These are phyloP conservation scores for Eupithecia subumbrata DNA, from an alignment of 2,888 invertebrate genomes.

Conservation along the genomic window DNA sequence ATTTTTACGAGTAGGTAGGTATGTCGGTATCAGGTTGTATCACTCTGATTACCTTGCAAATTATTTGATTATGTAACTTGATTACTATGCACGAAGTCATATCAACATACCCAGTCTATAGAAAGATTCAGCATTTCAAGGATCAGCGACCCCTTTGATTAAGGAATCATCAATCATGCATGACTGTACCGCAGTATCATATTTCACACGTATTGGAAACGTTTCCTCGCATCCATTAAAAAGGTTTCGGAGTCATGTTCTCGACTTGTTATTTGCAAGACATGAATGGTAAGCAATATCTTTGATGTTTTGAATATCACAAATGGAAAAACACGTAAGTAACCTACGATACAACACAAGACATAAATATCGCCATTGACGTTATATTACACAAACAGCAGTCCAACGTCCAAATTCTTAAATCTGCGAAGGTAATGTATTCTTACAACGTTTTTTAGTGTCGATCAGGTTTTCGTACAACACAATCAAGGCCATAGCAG, in stretches of 20 bases:
- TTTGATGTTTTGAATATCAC: slow-evolving; percentile 12
- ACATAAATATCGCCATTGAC: background rate
- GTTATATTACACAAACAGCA: background rate
- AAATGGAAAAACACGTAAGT: background rate
- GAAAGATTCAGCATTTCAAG: slow-evolving; percentile 50
- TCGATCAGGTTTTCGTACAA: slow-evolving; percentile 33
- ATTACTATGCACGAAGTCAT: slow-evolving; percentile 66
- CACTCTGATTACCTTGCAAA: background rate
- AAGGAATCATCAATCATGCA: slow-evolving; percentile 79
- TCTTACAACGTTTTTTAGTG: slow-evolving; percentile 3
- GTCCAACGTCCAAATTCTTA: background rate
- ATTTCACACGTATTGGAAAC: slow-evolving; percentile 68
- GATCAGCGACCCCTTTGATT: slow-evolving; percentile 76
- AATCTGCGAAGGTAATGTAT: slow-evolving; percentile 9
- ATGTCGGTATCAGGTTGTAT: background rate
- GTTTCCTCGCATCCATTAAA: slow-evolving; percentile 53
- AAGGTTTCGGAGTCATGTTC: slow-evolving; percentile 48
- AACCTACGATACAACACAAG: background rate
- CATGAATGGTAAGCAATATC: slow-evolving; percentile 38
- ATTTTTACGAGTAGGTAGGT: background rate
- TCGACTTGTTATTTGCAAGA: slow-evolving; percentile 40
- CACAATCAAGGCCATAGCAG: slow-evolving; percentile 56
- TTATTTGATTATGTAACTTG: slow-evolving; percentile 51
- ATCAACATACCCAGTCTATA: slow-evolving; percentile 41
- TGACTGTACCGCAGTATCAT: slow-evolving; percentile 67